Evolutionary conservation across 1,140 invertebrate genomes (phyloP), one percentile per base, ranked within the genome.

Genomic region (Formica selysi): DNA sequence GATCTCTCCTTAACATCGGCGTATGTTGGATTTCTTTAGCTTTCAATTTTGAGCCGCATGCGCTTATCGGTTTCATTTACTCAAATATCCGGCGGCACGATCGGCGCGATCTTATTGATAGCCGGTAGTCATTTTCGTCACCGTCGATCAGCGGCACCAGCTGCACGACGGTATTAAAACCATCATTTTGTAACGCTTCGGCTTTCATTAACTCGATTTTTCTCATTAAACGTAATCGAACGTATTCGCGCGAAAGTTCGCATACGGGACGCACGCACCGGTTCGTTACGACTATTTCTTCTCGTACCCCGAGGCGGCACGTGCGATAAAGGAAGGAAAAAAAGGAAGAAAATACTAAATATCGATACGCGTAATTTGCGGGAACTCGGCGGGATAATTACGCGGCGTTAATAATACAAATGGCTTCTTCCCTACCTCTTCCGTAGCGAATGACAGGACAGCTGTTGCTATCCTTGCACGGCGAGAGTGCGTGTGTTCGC

Each of bases 331-430:
- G 41, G 8, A 44, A 29, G 59, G 59, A 59, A 29, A 7, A 71
- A 81, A 62, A 13, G 44, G 4, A 19, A 51, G 4, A 57, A 65
- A 65, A 51, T 41, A 11, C 16, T 41, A 79, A 83, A 79, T 87
- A 85, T 90, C 79, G 86, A 74, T 85, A 59, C 65, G 79, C 65
- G 64, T 87, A 90, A 90, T 87, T 90, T 87, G 41, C 76, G 48
- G 44, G 61, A 32, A 76, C 19, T 44, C 38, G 64, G 29, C 51
- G 65, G 76, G 22, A 70, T 87, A 89, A 89, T 89, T 90, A 85
- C 48, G 71, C 57, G 26, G 68, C 54, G 79, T 62, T 81, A 71
- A 78, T 90, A 87, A 90, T 68, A 79, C 80, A 70, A 86, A 90
- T 84, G 67, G 67, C 70, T 87, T 74, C 85, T 64, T 79, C 74